Percentiles rank a stretch among this genome's conserved stretches.
phyloP scores from a whole-genome alignment of 2,888 invertebrate genomes.

The Monopis laevigella region DNA sequence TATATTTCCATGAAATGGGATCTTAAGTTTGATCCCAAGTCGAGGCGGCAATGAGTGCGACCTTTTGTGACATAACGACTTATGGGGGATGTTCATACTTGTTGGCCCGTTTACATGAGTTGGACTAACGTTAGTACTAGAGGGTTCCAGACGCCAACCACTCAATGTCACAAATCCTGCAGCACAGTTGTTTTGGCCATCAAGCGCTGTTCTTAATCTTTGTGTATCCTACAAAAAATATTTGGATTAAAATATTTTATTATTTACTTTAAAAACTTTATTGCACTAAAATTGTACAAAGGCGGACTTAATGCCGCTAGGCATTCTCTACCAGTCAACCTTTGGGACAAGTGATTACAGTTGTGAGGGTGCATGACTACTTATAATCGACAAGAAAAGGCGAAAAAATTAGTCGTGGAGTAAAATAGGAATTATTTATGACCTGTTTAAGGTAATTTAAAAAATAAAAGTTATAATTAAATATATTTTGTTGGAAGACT shows the following conservation, averaged over 20 bases:
- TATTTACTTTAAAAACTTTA: too few relatives aligned
- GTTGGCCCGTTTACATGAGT: constrained; percentile 66
- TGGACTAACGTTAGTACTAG: constrained; percentile 75
- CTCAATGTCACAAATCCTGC: constrained; percentile 87
- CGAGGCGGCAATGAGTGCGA: constrained; percentile 88
- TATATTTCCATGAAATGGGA: constrained; percentile 79
- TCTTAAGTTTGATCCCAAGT: constrained; percentile 81
- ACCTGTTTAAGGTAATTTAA: too few relatives aligned
- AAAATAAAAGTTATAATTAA: background rate
- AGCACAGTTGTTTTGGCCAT: constrained; percentile 71
- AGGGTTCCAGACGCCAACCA: constrained; percentile 86
- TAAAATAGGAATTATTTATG: too few relatives aligned
- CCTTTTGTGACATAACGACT: constrained; percentile 62
- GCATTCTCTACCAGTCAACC: too few relatives aligned
- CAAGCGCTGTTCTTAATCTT: constrained; percentile 68
- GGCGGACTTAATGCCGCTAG: too few relatives aligned
- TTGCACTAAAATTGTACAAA: too few relatives aligned
- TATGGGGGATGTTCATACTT: constrained; percentile 47
- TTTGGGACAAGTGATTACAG: too few relatives aligned
- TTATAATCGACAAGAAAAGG: too few relatives aligned
- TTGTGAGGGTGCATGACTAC: too few relatives aligned
- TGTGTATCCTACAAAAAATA: constrained; percentile 47
- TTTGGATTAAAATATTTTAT: too few relatives aligned
- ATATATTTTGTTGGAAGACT: background rate
- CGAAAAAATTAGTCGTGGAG: too few relatives aligned